Percentiles rank a stretch among this genome's conserved stretches.
Conservation (phyloP, 2,113 vertebrate genomes). For the Pelecanus crispus region DNA sequence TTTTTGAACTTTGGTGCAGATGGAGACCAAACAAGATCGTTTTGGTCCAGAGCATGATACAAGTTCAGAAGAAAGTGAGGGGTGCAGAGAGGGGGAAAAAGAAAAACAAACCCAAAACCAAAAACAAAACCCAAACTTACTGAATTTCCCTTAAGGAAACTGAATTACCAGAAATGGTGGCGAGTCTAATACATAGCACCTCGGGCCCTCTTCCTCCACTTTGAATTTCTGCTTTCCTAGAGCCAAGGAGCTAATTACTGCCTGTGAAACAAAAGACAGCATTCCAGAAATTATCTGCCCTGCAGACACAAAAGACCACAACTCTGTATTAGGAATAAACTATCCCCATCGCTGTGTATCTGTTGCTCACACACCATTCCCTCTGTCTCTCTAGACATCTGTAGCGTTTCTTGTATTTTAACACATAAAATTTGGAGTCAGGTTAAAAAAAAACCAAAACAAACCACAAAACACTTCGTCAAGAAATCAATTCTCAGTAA, state of each 20-base stretch:
- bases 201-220: not conserved
- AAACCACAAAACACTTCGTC: not conserved
- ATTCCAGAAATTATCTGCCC: not conserved
- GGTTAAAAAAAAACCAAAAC: not conserved
- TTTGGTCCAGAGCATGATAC: not conserved
- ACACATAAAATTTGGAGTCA: not conserved
- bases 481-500: not conserved
- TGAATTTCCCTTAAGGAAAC: not conserved
- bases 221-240: not conserved
- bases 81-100: too few relatives aligned
- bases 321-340: not conserved
- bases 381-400: not conserved
- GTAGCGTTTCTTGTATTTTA: not conserved
- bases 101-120: too few relatives aligned
- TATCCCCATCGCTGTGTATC: not conserved
- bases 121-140: too few relatives aligned
- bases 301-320: not conserved
- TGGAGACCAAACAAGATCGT: not conserved
- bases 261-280: not conserved
- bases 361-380: not conserved
- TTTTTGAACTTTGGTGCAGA: not conserved
- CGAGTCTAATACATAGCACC: not conserved
- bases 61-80: not conserved
- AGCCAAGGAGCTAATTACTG: not conserved
- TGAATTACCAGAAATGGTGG: not conserved